Evolutionary conservation across 2,888 invertebrate genomes (phyloP).

Genomic region (Aspidiotus destructor): DNA sequence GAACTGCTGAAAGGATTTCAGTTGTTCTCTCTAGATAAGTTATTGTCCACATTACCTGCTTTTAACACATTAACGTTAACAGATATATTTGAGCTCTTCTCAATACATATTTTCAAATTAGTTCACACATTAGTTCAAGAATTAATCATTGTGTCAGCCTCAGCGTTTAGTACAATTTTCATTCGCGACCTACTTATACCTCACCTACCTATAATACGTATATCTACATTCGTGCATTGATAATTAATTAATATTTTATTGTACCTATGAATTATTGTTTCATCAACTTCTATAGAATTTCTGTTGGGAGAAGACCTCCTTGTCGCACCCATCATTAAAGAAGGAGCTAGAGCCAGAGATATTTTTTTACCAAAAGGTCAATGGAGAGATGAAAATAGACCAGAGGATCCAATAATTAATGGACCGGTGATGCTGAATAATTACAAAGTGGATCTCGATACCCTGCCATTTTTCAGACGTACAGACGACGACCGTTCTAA

Average conservation of each 20-base stretch:
- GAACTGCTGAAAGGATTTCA: too few relatives aligned
- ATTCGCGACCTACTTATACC: too few relatives aligned
- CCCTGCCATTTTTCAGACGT: background rate
- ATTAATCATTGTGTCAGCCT: too few relatives aligned
- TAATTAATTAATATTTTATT: background rate
- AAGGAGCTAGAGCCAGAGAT: background rate
- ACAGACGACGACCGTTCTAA: too few relatives aligned
- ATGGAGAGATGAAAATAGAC: background rate
- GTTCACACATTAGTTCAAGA: too few relatives aligned
- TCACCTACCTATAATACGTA: too few relatives aligned
- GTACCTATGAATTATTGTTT: background rate
- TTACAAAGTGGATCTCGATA: background rate
- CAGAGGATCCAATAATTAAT: background rate
- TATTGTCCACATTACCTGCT: too few relatives aligned
- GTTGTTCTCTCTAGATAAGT: too few relatives aligned
- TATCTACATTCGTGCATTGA: background rate
- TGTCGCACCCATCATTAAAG: background rate
- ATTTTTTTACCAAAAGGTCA: background rate
- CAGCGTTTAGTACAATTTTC: too few relatives aligned
- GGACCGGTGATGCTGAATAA: background rate
- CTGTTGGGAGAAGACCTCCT: background rate
- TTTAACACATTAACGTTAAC: too few relatives aligned
- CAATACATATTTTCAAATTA: too few relatives aligned
- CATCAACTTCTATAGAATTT: background rate
- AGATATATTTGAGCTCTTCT: too few relatives aligned